Conservation (phyloP, 2,113 vertebrate species). For the Phocoena phocoena region DNA sequence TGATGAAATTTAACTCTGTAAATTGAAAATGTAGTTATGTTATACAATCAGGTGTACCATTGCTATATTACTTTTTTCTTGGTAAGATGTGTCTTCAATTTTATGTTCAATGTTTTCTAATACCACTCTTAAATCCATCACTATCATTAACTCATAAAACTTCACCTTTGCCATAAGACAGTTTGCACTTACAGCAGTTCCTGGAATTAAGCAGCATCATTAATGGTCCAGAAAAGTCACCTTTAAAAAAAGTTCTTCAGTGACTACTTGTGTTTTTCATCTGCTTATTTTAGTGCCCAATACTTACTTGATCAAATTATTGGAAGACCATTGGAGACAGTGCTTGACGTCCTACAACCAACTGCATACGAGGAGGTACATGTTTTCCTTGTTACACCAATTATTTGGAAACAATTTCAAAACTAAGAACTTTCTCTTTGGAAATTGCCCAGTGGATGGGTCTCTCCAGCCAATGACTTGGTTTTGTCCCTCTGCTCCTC, state of each 20-base stretch:
- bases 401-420: not conserved
- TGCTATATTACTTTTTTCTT: not conserved
- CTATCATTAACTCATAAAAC: conserved; percentile 26
- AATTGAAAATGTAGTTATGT: not conserved
- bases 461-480: not conserved
- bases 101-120: not conserved
- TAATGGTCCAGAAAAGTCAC: conserved; percentile 59
- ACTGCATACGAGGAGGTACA: not conserved
- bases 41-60: not conserved
- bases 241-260: not conserved
- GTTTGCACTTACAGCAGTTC: not conserved
- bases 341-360: fast-evolving
- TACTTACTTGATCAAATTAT: not conserved
- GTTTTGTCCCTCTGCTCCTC: not conserved
- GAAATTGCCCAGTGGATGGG: not conserved
- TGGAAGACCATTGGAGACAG: not conserved
- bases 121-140: not conserved
- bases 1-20: not conserved
- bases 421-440: not conserved
- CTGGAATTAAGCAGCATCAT: conserved; percentile 41
- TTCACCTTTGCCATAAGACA: conserved; percentile 37
- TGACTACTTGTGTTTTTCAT: not conserved
- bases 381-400: not conserved
- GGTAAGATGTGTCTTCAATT: not conserved
- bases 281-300: not conserved